Evolutionary conservation across 2,888 invertebrate species (phyloP), one percentile per base, ranked within the genome.

Genomic region (Cinara cedri): DNA sequence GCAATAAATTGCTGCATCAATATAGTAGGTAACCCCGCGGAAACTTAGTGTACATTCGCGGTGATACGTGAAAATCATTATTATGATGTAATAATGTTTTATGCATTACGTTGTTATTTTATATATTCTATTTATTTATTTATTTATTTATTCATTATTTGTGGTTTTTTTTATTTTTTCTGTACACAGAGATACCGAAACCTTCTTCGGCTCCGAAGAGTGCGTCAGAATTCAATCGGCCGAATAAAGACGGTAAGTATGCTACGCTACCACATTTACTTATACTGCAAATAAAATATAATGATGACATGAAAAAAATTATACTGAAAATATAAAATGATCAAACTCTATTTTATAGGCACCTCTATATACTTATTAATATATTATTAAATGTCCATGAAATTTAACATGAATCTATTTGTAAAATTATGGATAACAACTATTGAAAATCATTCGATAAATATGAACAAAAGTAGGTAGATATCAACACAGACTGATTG

Each of bases 191-290:
- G 89, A 95, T 95, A 85, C 94, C 93, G 76, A 91, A 93, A 90
- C 94, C 94, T 81, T 94, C 95, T 82, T 91, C 92, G 81, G 92
- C 94, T 82, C 92, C 94, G 82, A 90, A 93, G 88, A 91, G 93
- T 82, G 92, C 92, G 78, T 92, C 92, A 87, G 92, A 92, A 89
- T 91, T 91, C 85, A 92, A 91, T 86, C 90, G 87, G 84, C 88
- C 91, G 68, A 91, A 91, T 85, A 92, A 91, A 90, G 92, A 92
- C 87, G 91, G 92, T 92, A 87, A 91, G 88, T 85, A 16, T n/a
- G 21, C 21, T 2, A 54, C 49, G 19, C 16, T n/a, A n/a, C 34
- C 34, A 6, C 34, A 34, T 34, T n/a, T n/a, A n/a, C n/a, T n/a
- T n/a, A n/a, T n/a, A n/a, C n/a, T n/a, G n/a, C n/a, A n/a, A n/a